Percentiles rank a stretch among this genome's conserved stretches.
Conservation (phyloP, 2,113 vertebrate species). For the Mesitornis unicolor region DNA sequence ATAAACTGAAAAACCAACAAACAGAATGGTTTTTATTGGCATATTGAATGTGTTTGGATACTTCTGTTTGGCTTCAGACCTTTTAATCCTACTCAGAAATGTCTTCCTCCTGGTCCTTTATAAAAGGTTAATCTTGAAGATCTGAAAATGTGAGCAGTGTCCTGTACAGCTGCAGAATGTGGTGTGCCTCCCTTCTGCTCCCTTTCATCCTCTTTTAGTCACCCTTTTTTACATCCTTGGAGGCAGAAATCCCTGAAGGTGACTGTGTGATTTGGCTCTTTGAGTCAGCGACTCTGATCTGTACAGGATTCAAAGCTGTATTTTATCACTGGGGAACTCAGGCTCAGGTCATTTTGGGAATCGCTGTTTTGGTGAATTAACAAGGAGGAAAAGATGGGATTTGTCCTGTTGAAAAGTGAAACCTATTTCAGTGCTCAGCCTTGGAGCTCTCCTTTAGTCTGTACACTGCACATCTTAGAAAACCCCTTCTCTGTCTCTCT, state of each 20-base stretch:
- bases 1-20: slow-evolving; percentile 25
- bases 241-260: not conserved
- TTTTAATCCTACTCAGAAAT: not conserved
- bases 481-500: not conserved
- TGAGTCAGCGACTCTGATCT: not conserved
- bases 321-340: not conserved
- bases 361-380: not conserved
- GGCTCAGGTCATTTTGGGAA: not conserved
- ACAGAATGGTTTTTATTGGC: not conserved
- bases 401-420: not conserved
- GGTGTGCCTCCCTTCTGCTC: not conserved
- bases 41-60: not conserved
- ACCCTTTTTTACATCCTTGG: not conserved
- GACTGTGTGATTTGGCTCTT: not conserved
- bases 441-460: not conserved
- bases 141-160: not conserved
- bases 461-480: not conserved
- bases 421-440: not conserved
- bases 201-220: not conserved
- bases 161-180: not conserved
- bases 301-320: not conserved
- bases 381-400: not conserved
- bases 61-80: not conserved
- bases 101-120: not conserved
- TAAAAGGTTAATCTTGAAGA: not conserved